Base-by-base conservation (phyloP, 2,888 invertebrate species). In the Calameuta idolon region DNA sequence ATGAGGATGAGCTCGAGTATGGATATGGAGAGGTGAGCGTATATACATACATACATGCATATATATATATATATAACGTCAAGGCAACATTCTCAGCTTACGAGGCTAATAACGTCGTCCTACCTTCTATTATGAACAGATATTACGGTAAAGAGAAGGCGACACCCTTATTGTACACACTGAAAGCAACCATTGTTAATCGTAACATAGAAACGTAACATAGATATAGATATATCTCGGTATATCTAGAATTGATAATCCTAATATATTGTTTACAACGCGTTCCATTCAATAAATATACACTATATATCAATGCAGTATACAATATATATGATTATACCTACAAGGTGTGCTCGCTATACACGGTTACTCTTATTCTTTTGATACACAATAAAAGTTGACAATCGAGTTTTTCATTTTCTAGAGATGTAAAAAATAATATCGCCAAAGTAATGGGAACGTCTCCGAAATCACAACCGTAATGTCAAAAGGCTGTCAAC, bases 91-190 rank as follows among this genome's bases (percentile, higher is more conserved):
- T 34, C 34, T 12, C 33, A 68, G 69, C 34, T 69, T 69, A 34
- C 69, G 31, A 76, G 76, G 34, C 55, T 76, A 71, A 69, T 76
- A 76, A 76, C 71, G 76, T 33, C 34, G 68, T 40, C 71, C 69
- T 34, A 35, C 71, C 71, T 71, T 31, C 71, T 71, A 71, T 71
- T 71, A 71, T 9, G 71, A 71, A 30, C 71, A 71, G 3, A 71
- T 71, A 71, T 71, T 71, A 71, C 71, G 23, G 71, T 71, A 71
- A 71, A 31, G 71, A 34, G 15, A 55, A 71, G 71, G 15, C 71
- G 31, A 71, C 71, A 31, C 12, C 71, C 15, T 55, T 55, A 34
- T 34, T 12, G 71, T 71, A 34, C 15, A 31, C 11, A 71, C 71
- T 71, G 31, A 3, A 71, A 31, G 30, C n/a, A 31, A 34, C 31